Conservation (phyloP, 2,113 vertebrate species). For the Paramormyrops kingsleyae region DNA sequence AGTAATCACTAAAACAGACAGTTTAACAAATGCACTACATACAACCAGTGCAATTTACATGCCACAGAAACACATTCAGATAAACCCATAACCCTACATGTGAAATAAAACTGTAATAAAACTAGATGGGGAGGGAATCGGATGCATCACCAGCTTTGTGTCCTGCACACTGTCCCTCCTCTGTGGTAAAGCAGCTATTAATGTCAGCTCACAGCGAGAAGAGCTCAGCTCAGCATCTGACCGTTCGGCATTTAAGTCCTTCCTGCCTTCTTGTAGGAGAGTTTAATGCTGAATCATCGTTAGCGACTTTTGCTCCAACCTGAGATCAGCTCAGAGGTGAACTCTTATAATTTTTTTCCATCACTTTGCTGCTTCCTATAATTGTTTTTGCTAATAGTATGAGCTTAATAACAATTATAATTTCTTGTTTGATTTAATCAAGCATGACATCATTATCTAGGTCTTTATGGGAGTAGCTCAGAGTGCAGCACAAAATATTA, state of each 20-base stretch:
- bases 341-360: not conserved
- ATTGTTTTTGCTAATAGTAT: constrained; percentile 4
- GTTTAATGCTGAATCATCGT: not conserved
- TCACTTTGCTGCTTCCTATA: not conserved
- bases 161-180: not conserved
- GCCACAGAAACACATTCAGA: not conserved
- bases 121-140: not conserved
- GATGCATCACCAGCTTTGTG: not conserved
- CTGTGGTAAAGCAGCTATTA: not conserved
- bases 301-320: not conserved
- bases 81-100: not conserved
- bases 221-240: not conserved
- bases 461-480: not conserved
- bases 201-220: not conserved
- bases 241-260: not conserved
- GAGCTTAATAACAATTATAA: constrained; percentile 1
- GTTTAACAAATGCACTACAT: not conserved
- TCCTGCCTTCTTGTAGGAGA: not conserved
- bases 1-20: not conserved
- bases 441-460: not conserved
- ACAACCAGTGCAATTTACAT: not conserved
- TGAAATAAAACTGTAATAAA: not conserved
- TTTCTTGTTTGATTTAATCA: constrained; percentile 11
- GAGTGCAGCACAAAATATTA: not conserved
- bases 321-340: not conserved